phyloP scores from a whole-genome alignment of 2,888 invertebrate species.

The Gastracanthus pulcherrimus region DNA sequence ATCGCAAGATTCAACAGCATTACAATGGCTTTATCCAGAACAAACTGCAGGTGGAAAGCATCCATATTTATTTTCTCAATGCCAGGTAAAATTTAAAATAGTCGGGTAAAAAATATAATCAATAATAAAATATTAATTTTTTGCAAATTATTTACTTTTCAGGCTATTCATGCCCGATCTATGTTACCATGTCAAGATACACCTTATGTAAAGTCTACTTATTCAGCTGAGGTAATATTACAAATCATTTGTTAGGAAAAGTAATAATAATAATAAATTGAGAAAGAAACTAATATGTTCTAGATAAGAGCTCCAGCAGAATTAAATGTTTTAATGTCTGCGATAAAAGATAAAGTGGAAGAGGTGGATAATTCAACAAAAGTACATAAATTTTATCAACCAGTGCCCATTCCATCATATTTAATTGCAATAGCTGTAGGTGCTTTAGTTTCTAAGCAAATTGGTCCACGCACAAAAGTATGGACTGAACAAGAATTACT shows the following conservation, averaged over 20 bases:
- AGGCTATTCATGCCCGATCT: slow-evolving; percentile 94
- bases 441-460: slow-evolving; percentile 84
- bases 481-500: slow-evolving; percentile 94
- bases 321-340: slow-evolving; percentile 93
- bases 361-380: slow-evolving; percentile 77
- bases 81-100: slow-evolving; percentile 80
- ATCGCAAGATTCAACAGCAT: slow-evolving; percentile 86
- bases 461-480: slow-evolving; percentile 90
- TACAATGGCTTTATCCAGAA: slow-evolving; percentile 92
- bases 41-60: slow-evolving; percentile 93
- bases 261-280: not conserved
- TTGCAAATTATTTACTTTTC: slow-evolving; percentile 64
- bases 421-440: slow-evolving; percentile 94
- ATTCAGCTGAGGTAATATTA: slow-evolving; percentile 58
- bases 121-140: not conserved
- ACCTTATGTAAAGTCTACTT: slow-evolving; percentile 89
- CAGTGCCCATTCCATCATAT: slow-evolving; percentile 93
- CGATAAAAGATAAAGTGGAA: slow-evolving; percentile 81
- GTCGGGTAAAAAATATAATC: not conserved
- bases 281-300: slow-evolving; percentile 42
- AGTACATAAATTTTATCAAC: slow-evolving; percentile 83
- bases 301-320: slow-evolving; percentile 86
- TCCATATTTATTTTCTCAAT: slow-evolving; percentile 92
- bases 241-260: not conserved
- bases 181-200: slow-evolving; percentile 96